Conservation (phyloP, 2,888 invertebrate genomes). For the Meliscaeva auricollis region DNA sequence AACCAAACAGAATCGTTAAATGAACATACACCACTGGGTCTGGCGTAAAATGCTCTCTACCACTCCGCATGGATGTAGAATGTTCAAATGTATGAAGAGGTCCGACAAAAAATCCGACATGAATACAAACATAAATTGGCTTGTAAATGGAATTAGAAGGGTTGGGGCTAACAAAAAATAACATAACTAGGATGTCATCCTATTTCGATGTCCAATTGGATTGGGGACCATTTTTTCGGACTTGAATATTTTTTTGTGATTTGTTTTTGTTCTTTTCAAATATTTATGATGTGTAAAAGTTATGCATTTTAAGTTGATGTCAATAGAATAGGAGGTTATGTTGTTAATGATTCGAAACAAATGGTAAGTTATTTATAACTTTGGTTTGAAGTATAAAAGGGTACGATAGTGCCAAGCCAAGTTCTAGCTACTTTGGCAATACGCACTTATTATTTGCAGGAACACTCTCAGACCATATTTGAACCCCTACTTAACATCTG, state of each 20-base stretch:
- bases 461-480: no score
- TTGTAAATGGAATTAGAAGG: conserved; percentile 58
- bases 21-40: conserved; percentile 44
- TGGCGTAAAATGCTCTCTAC: background rate
- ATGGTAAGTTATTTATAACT: no score
- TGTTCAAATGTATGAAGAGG: background rate
- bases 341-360: no score
- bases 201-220: background rate
- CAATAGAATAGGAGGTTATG: no score
- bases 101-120: conserved; percentile 14
- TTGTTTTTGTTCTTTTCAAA: background rate
- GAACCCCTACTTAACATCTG: no score
- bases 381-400: no score
- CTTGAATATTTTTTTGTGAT: background rate
- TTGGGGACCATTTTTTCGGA: background rate
- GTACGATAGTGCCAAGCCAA: no score
- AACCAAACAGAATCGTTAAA: conserved; percentile 67
- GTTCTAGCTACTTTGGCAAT: no score
- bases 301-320: conserved; percentile 2
- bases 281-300: conserved; percentile 11
- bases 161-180: conserved; percentile 5
- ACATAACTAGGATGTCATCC: background rate
- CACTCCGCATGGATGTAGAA: background rate
- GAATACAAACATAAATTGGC: conserved; percentile 53
- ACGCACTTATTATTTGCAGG: no score